A percentile compares a stretch with the other conserved stretches of the same genome.
Evolutionary conservation across 2,113 vertebrate genomes (phyloP).

Genomic region (Dinomys branickii): DNA sequence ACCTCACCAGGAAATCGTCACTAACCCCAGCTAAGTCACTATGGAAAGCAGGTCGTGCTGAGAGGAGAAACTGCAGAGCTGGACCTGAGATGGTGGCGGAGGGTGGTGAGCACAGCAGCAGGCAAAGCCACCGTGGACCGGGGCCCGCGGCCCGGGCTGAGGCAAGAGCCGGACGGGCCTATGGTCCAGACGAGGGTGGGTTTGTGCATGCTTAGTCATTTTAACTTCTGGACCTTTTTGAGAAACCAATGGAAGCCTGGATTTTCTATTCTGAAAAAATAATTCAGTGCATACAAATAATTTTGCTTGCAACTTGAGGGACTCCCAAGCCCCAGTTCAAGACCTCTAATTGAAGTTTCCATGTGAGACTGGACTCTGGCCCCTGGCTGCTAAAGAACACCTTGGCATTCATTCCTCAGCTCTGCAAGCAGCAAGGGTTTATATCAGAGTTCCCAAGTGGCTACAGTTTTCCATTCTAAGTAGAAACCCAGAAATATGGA

Average conservation of each 20-base stretch:
- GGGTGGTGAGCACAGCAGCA: background rate
- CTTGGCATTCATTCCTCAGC: background rate
- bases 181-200: background rate
- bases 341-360: constrained; percentile 63
- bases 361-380: constrained; percentile 22
- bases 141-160: background rate
- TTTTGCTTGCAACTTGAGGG: constrained; percentile 66
- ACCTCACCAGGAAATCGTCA: background rate
- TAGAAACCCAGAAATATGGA: constrained; percentile 69
- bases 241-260: constrained; percentile 67
- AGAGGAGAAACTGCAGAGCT: background rate
- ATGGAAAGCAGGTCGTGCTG: background rate
- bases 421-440: constrained; percentile 42
- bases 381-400: constrained; percentile 33
- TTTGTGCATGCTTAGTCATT: constrained; percentile 52
- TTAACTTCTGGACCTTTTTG: constrained; percentile 24
- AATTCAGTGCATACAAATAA: constrained; percentile 23
- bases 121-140: background rate
- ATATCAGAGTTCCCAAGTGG: constrained; percentile 53
- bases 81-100: background rate
- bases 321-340: constrained; percentile 56
- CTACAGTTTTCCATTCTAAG: constrained; percentile 70
- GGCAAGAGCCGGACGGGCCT: background rate
- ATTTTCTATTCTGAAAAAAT: constrained; percentile 9
- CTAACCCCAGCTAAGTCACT: background rate